Conservation (phyloP, 1,140 invertebrate species). For the Metaphire vulgaris region DNA sequence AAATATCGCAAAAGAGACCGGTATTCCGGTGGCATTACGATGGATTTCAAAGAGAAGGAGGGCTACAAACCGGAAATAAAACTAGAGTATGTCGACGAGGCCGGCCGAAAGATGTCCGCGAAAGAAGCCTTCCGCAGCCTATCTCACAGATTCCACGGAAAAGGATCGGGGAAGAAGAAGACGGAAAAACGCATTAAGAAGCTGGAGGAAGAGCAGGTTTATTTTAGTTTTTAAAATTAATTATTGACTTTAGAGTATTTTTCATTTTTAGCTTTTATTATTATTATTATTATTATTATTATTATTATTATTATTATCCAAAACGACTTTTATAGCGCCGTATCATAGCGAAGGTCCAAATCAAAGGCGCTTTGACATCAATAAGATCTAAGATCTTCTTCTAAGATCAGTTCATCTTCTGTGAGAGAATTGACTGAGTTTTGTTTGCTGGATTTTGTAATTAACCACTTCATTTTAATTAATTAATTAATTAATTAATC, state of each 20-base stretch:
- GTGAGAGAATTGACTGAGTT: background rate
- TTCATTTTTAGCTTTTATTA: background rate
- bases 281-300: no score
- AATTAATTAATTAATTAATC: slow-evolving; percentile 6
- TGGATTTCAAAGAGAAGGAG: slow-evolving; percentile 89
- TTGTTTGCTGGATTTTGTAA: background rate
- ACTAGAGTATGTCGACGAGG: slow-evolving; percentile 94
- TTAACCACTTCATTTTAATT: background rate
- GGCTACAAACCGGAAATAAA: slow-evolving; percentile 91
- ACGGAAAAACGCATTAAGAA: slow-evolving; percentile 94
- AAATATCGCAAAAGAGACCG: slow-evolving; percentile 64
- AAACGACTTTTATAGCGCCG: no score
- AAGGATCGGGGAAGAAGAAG: slow-evolving; percentile 98
- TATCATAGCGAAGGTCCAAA: no score
- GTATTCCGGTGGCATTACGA: slow-evolving; percentile 64
- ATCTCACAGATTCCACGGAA: slow-evolving; percentile 98
- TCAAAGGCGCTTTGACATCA: background rate
- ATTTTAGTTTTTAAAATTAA: slow-evolving; percentile 36
- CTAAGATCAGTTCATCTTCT: background rate
- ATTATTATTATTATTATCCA: no score
- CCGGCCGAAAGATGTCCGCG: slow-evolving; percentile 76
- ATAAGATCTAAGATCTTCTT: background rate
- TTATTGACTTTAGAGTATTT: slow-evolving; percentile 10
- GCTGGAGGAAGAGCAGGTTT: slow-evolving; percentile 79
- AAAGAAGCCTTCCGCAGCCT: slow-evolving; percentile 90